A percentile compares a stretch with the other conserved stretches of the same genome.
Conservation (phyloP, 2,113 vertebrate species). For the Siphamia tubifer region DNA sequence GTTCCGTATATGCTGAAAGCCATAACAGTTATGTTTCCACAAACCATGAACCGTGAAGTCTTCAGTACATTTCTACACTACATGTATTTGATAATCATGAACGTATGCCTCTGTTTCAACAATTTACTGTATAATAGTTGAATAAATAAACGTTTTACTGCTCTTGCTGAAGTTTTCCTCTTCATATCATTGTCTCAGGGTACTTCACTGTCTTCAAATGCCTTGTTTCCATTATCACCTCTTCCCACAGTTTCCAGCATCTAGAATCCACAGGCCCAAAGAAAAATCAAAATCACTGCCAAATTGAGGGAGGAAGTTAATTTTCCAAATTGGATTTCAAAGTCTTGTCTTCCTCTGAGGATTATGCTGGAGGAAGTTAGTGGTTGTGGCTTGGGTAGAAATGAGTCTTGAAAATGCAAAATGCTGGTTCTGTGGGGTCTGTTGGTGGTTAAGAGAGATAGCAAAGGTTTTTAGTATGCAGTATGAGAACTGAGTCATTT, state of each 20-base stretch:
- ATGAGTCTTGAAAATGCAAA: conserved; percentile 17
- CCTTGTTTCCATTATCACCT: too few relatives aligned
- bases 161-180: too few relatives aligned
- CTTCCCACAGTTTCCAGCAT: conserved; percentile 35
- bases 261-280: conserved; percentile 43
- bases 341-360: conserved; percentile 44
- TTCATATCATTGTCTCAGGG: too few relatives aligned
- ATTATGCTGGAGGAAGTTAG: conserved; percentile 63
- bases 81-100: too few relatives aligned
- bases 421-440: conserved; percentile 52
- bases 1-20: too few relatives aligned
- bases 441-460: conserved; percentile 50
- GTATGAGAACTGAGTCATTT: conserved; percentile 5
- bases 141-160: too few relatives aligned
- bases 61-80: too few relatives aligned
- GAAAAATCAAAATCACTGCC: conserved; percentile 55
- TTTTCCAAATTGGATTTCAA: conserved; percentile 71
- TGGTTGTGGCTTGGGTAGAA: conserved; percentile 57
- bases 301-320: conserved; percentile 59
- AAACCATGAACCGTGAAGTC: too few relatives aligned
- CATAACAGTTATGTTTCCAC: too few relatives aligned
- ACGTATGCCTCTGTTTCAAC: too few relatives aligned
- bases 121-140: too few relatives aligned
- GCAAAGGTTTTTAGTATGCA: conserved; percentile 8
- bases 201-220: too few relatives aligned